Base-by-base conservation (phyloP, 1,140 invertebrate genomes). In the Penaeus indicus region DNA sequence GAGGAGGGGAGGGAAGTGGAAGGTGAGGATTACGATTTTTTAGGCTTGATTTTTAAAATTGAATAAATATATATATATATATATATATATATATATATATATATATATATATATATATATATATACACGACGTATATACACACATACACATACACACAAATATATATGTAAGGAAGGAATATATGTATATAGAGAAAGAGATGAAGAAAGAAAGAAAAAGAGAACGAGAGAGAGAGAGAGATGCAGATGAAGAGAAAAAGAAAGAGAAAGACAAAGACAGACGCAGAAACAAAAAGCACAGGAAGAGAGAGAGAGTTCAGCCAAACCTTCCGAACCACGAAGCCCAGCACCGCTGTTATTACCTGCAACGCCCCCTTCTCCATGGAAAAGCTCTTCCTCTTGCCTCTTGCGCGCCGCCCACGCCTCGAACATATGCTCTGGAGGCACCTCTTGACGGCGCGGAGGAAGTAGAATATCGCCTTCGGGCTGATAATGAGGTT, bases 401-500 rank as follows among this genome's bases (percentile, higher is more conserved):
- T 89, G 27, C 85, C 75, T 7, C 54, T 85, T 11, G 78, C 78
- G 47, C 75, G 82, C 2, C 82, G 82, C 0, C 84, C 47, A 21
- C 89, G 61, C 47, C 85, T 75, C 38, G 54, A 91, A 19, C 91
- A 84, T 47, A 90, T 82, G 47, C 90, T 90, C 3, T 92, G 63
- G 7, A 92, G 62, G 25, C 91, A 88, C 67, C 62, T 88, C 77
- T 92, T 92, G n/a, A 92, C 25, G 10, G 90, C 92, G 38, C 92
- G 75, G 2, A 92, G 38, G 38, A 93, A 92, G 90, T 94, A 94
- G 88, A 92, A 92, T 21, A 94, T 91, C 1, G 94, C 93, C 90
- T 95, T 95, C 0, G 94, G 94, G 85, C 94, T 94, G 89, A 94
- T 93, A 86, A 95, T 93, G 18, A 95, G 92, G 91, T 95, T 95